Base-by-base conservation (phyloP, 1,140 invertebrate genomes). In the Camponotus vicinus region DNA sequence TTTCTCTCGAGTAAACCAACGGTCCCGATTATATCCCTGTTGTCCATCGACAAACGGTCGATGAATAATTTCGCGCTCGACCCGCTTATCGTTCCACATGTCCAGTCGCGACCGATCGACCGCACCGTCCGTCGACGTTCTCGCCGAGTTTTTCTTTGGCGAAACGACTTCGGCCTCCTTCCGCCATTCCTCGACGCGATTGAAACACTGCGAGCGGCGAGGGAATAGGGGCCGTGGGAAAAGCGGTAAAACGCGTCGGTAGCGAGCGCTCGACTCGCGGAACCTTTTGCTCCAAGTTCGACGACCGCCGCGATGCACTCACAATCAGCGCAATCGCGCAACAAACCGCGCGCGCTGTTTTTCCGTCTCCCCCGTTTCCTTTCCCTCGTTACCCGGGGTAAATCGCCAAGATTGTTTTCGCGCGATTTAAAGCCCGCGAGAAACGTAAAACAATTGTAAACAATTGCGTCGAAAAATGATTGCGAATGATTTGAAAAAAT, bases 41-140 rank as follows among this genome's bases (percentile, higher is more conserved):
- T n/a, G 77, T n/a, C 64, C 63, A 11, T 67, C 57, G 21, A 27
- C 57, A n/a, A n/a, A 0, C 37, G 52, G 34, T 88, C 64, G 78
- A 87, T 87, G 75, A 88, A 88, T 88, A 87, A 88, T 88, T 86
- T 69, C 42, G 6, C 45, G 5, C 67, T 57, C 87, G 64, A 76
- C 77, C 77, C 63, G 55, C 79, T 88, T 80, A 71, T 82, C 61
- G 34, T 87, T 63, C 6, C n/a, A 18, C 18, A 52, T 15, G 32
- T 69, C 45, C 42, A 6, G 40, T 37, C 21, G 15, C 34, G 32
- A 40, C 67, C 52, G 70, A 87, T 88, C 87, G 63, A 70, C 21
- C 52, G 69, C 13, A 52, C 3, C 49, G 15, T 9, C 63, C 73
- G 66, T 42, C 66, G 59, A 67, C 34, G 42, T 45, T n/a, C 61